A percentile compares a stretch with the other conserved stretches of the same genome.
phyloP scores from a whole-genome alignment of 2,888 invertebrate genomes.

The Oscheius sp. region DNA sequence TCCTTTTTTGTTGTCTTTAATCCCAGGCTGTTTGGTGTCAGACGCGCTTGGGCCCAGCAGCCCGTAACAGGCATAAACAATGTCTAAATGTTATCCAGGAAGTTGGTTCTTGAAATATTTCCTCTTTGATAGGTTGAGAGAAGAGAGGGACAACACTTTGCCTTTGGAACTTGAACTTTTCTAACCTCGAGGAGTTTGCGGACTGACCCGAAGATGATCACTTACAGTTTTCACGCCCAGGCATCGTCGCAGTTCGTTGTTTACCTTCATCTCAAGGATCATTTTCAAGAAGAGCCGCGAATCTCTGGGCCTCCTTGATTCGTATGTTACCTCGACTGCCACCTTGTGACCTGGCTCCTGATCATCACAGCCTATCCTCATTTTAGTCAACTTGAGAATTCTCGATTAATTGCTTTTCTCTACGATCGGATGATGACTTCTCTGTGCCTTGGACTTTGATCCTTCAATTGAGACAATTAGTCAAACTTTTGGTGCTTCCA shows the following conservation, averaged over 20 bases:
- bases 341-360: slow-evolving; percentile 27
- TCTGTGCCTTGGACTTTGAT: neutral
- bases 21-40: neutral
- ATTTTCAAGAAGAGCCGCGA: slow-evolving; percentile 30
- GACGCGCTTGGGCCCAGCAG: neutral
- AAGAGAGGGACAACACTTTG: no score
- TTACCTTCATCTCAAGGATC: slow-evolving; percentile 28
- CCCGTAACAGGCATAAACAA: neutral
- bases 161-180: neutral
- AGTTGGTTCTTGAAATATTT: neutral
- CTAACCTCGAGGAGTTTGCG: neutral
- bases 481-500: neutral
- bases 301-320: slow-evolving; percentile 28
- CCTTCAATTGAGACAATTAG: neutral
- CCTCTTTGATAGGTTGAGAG: no score
- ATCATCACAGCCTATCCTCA: slow-evolving; percentile 14
- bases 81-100: neutral
- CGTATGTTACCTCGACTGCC: slow-evolving; percentile 15
- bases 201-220: slow-evolving; percentile 22
- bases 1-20: neutral
- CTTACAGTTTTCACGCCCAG: slow-evolving; percentile 30
- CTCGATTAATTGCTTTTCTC: neutral
- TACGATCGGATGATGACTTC: neutral
- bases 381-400: slow-evolving; percentile 1
- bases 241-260: slow-evolving; percentile 23